phyloP scores from a whole-genome alignment of 1,140 invertebrate genomes.

The Leguminivora glycinivorella region DNA sequence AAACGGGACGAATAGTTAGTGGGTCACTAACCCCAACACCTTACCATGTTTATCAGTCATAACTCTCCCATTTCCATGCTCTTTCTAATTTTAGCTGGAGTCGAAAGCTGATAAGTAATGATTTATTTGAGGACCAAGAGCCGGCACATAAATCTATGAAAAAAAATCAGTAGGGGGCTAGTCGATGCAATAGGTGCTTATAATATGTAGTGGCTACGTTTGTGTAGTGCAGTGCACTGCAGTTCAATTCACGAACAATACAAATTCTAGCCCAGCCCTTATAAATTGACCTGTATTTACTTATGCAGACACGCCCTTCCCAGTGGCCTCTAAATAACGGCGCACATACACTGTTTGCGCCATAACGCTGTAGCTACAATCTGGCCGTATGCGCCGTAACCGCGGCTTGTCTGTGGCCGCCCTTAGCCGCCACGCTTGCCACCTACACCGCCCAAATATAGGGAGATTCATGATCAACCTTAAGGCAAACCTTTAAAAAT shows the following conservation, averaged over 20 bases:
- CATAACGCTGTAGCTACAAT: not conserved
- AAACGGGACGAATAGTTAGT: not conserved
- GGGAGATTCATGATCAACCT: conserved; percentile 9
- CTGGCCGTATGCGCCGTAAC: not conserved
- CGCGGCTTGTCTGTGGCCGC: conserved; percentile 4
- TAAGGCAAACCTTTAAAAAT: not conserved
- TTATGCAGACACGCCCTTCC: not conserved
- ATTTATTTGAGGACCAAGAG: too few species aligned
- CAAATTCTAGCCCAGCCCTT: not conserved
- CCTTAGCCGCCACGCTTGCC: not conserved
- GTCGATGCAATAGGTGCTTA: too few species aligned
- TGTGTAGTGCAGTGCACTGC: too few species aligned
- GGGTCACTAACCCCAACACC: not conserved
- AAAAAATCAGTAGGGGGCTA: too few species aligned
- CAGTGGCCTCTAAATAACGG: conserved; percentile 4
- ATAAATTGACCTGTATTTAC: not conserved
- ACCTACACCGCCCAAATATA: conserved; percentile 6
- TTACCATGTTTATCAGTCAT: too few species aligned
- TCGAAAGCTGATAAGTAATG: too few species aligned
- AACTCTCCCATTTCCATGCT: too few species aligned
- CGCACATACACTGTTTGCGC: not conserved
- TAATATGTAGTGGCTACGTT: too few species aligned
- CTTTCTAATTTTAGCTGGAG: too few species aligned
- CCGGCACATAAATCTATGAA: too few species aligned
- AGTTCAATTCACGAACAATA: not conserved